A percentile compares a stretch with the other conserved stretches of the same genome.
These are phyloP conservation scores for Pseudomyrmex sp. DNA, from an alignment of 1,140 invertebrate species.

Conservation along the genomic window DNA sequence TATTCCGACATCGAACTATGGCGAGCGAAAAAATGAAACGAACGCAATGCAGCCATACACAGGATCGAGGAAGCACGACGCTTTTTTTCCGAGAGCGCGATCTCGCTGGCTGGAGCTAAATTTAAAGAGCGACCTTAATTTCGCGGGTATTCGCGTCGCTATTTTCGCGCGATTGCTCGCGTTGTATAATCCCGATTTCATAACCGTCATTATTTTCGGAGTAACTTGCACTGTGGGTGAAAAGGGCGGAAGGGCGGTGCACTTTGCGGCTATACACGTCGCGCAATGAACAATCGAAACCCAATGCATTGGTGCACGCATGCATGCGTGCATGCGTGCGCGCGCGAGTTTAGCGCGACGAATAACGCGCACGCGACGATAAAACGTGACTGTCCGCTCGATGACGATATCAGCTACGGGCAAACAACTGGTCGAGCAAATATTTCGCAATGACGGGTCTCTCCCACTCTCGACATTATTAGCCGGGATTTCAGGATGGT, in stretches of 20 bases:
- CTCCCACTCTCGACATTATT: constrained; percentile 24
- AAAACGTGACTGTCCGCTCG: constrained; percentile 51
- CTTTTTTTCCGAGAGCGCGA: background rate
- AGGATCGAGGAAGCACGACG: background rate
- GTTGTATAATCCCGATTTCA: constrained; percentile 51
- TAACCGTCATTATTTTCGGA: constrained; percentile 55
- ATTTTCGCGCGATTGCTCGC: background rate
- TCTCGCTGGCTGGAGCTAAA: constrained; percentile 15
- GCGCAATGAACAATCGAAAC: background rate
- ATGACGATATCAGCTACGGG: constrained; percentile 54
- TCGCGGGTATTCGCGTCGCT: constrained; percentile 3
- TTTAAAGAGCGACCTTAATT: constrained; percentile 48
- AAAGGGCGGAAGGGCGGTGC: constrained; percentile 5
- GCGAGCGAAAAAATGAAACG: background rate
- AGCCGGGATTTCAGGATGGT: constrained; percentile 55
- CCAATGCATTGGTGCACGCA: background rate
- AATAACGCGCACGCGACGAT: constrained; percentile 42
- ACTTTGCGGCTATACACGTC: constrained; percentile 18
- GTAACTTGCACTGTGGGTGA: constrained; percentile 18
- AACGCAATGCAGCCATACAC: no score
- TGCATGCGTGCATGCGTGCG: background rate
- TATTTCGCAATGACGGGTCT: constrained; percentile 54
- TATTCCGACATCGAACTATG: background rate
- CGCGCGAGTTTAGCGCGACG: background rate
- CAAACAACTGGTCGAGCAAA: constrained; percentile 54